A percentile compares a stretch with the other conserved stretches of the same genome.
Conservation (phyloP, 2,888 invertebrate species). For the Tipula lateralis region DNA sequence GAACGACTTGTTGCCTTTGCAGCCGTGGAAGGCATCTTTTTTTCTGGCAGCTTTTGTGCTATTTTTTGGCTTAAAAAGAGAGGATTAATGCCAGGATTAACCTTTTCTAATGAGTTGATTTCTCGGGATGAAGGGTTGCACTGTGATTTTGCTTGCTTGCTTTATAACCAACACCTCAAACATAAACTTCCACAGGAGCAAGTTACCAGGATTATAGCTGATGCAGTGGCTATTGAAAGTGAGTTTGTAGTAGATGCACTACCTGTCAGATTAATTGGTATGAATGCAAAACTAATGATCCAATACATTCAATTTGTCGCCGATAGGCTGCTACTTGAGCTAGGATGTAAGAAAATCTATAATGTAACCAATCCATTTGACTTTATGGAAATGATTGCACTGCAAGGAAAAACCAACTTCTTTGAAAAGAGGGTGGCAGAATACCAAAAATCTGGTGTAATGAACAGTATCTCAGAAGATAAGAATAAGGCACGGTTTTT, state of each 20-base stretch:
- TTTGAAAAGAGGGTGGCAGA: background rate
- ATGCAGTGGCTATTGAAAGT: background rate
- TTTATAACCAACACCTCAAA: background rate
- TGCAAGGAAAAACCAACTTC: background rate
- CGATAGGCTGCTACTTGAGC: background rate
- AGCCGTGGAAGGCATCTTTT: background rate
- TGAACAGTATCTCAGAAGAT: too few relatives aligned
- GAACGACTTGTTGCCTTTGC: background rate
- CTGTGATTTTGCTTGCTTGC: background rate
- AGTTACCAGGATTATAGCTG: background rate
- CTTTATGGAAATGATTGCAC: slow-evolving; percentile 74
- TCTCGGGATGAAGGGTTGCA: background rate
- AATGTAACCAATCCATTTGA: slow-evolving; percentile 63
- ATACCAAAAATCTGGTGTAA: slow-evolving; percentile 65
- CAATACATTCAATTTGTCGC: background rate
- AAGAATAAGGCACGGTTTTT: too few relatives aligned
- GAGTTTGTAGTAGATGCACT: background rate
- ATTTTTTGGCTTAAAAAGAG: background rate
- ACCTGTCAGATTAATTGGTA: background rate
- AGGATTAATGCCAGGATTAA: background rate
- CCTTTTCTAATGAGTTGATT: background rate
- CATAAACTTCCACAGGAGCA: background rate
- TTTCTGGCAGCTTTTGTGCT: background rate
- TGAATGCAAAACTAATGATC: background rate
- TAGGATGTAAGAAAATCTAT: background rate